Evolutionary conservation across 2,113 vertebrate species (phyloP), one percentile per base, ranked within the genome.

Genomic region (Pelecanoides urinatrix): DNA sequence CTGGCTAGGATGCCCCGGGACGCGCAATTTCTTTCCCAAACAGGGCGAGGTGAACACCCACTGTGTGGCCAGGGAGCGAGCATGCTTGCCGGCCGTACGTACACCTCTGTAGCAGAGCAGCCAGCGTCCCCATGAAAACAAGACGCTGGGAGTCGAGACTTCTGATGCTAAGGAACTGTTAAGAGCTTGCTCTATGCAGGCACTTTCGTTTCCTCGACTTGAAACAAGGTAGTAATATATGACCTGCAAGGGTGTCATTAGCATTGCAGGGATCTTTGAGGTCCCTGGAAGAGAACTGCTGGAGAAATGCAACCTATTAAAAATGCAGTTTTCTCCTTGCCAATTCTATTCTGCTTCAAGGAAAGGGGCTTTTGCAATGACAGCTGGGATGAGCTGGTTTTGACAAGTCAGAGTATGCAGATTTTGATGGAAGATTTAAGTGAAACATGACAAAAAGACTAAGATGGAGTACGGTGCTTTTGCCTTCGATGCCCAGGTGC

Each of bases 321-420:
- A 92, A 94, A 93, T 55, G 77, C 73, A 88, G 53, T 85, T 82
- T 92, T 95, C 52, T 95, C 73, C 76, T 85, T 96, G 97, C 94
- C 95, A 97, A 79, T 92, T 95, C 91, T 92, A 65, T 88, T 95
- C 61, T 3, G 72, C 95, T 94, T 88, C 86, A 87, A 97, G 88
- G 88, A 94, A 94, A 84, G 79, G 79, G 53, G 55, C 16, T 94
- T 95, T 86, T 94, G 75, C 83, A 92, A 29, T 42, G 91, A 94
- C 97, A 96, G 91, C 67, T 84, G 76, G 75, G 95, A 71, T 81
- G 68, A 96, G 94, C 95, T 96, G 90, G 95, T 96, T 95, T 96
- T 96, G 94, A 95, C 96, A 97, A 96, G 94, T 87, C 91, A 65
- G 95, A 81, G 36, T 81, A 92, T 87, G 86, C 86, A 92, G 84